Conservation (phyloP, 2,888 invertebrate species). For the Leistus spinibarbis region DNA sequence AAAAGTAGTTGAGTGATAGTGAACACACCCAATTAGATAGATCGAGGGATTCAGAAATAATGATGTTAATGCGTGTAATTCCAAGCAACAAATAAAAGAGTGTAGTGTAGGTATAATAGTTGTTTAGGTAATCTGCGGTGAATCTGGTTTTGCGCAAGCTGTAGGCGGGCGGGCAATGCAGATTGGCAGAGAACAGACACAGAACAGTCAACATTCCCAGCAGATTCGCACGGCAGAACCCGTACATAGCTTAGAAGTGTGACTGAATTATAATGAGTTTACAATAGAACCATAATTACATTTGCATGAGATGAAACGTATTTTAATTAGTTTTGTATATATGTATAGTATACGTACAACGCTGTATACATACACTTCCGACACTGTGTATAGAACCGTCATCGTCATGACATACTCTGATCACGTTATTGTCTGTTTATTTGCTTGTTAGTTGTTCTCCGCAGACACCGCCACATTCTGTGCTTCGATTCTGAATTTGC, state of each 20-base stretch:
- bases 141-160: not conserved
- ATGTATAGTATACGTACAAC: not conserved
- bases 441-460: constrained; percentile 18
- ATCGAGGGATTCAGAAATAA: too few relatives aligned
- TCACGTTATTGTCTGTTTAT: constrained; percentile 28
- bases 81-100: too few relatives aligned
- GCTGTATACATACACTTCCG: not conserved
- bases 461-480: not conserved
- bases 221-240: constrained; percentile 20
- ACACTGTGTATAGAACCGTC: not conserved
- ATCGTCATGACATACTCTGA: constrained; percentile 3
- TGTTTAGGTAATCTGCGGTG: not conserved
- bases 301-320: constrained; percentile 40
- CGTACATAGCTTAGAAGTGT: constrained; percentile 34
- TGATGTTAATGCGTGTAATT: too few relatives aligned
- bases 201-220: constrained; percentile 13
- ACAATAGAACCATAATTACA: constrained; percentile 39
- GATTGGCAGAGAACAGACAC: constrained; percentile 3
- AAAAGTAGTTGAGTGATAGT: too few relatives aligned
- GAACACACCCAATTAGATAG: too few relatives aligned
- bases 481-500: not conserved
- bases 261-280: constrained; percentile 38
- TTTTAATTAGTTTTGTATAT: constrained; percentile 37
- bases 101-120: not conserved
- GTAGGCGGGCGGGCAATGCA: not conserved